phyloP scores from a whole-genome alignment of 2,797 vertebrate genomes.

The Enteromius afrohamiltoni region DNA sequence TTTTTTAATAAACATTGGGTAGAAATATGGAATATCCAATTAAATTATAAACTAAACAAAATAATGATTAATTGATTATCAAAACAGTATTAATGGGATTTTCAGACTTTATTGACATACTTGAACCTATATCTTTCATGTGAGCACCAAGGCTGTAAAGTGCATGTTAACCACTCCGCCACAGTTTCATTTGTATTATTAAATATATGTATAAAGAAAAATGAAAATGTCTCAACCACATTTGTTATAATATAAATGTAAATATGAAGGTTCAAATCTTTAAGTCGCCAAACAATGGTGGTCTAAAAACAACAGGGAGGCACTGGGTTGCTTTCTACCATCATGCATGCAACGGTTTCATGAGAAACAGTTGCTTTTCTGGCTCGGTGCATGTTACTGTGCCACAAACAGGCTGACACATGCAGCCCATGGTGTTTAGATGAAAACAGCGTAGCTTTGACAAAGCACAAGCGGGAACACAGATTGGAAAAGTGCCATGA shows the following conservation, averaged over 20 bases:
- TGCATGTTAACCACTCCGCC: background rate
- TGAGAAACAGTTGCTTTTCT: background rate
- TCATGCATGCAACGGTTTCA: background rate
- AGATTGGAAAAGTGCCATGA: constrained; percentile 16
- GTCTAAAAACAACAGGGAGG: background rate
- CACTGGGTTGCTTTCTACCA: background rate
- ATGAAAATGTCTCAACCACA: background rate
- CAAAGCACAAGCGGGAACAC: constrained; percentile 16
- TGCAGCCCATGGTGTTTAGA: background rate
- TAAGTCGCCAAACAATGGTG: background rate
- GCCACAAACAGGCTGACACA: background rate
- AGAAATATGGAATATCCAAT: background rate
- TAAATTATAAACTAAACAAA: background rate
- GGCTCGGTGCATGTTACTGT: background rate
- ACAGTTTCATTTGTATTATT: background rate
- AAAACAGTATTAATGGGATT: background rate
- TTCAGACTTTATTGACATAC: background rate
- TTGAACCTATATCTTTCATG: background rate
- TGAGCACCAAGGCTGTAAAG: background rate
- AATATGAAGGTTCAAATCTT: background rate
- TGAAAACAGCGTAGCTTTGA: constrained; percentile 3
- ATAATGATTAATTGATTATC: background rate
- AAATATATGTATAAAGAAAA: background rate
- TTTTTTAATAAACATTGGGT: background rate
- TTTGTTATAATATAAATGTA: background rate